phyloP scores from a whole-genome alignment of 2,888 invertebrate genomes.

The Drepanosiphum platanoidis region DNA sequence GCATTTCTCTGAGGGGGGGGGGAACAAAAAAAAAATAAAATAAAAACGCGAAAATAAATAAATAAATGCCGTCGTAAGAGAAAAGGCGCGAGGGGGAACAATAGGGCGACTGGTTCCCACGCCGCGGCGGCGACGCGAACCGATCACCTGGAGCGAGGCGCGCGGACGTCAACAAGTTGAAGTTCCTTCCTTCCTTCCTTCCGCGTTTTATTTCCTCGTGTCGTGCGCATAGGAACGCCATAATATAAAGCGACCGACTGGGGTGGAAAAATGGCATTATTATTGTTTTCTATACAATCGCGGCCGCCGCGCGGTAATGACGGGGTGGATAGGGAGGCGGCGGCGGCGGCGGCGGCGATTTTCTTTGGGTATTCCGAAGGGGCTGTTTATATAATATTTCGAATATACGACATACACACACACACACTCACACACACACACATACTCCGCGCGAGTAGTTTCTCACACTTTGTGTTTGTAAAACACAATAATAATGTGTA shows the following conservation, averaged over 20 bases:
- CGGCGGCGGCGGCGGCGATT: background rate
- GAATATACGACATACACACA: background rate
- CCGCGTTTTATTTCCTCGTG: conserved; percentile 48
- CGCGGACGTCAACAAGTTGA: conserved; percentile 58
- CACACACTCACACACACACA: background rate
- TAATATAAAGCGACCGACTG: background rate
- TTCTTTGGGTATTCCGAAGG: background rate
- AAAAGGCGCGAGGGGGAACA: conserved; percentile 13
- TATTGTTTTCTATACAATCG: conserved; percentile 18
- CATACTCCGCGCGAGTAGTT: background rate
- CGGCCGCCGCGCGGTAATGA: conserved; percentile 1
- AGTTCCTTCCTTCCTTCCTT: conserved; percentile 42
- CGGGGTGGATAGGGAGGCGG: background rate
- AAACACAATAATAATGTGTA: background rate
- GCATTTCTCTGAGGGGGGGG: background rate
- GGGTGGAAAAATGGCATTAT: conserved; percentile 49
- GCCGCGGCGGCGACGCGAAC: conserved; percentile 33
- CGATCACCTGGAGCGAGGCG: conserved; percentile 51
- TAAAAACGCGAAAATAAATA: background rate
- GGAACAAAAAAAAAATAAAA: background rate
- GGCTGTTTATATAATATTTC: background rate
- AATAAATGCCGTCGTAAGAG: conserved; percentile 19
- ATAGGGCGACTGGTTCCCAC: conserved; percentile 50
- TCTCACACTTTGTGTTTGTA: background rate
- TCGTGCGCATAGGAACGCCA: background rate